These are phyloP conservation scores for Passerina amoena DNA, from an alignment of 2,113 vertebrate species.

Conservation along the genomic window DNA sequence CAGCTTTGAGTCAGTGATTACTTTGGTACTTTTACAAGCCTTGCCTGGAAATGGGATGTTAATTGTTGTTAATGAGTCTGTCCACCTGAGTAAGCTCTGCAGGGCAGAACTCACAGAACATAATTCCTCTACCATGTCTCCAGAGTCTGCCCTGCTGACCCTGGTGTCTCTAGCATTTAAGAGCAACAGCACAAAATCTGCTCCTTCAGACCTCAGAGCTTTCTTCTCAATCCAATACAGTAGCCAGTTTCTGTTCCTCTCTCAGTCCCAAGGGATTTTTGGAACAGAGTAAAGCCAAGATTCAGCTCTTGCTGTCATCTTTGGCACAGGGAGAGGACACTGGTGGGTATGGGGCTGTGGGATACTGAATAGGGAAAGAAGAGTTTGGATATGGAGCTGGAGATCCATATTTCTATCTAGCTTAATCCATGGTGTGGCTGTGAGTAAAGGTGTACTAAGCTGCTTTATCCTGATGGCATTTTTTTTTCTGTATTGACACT, in stretches of 20 bases:
- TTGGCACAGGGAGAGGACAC: background rate
- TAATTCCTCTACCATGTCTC: background rate
- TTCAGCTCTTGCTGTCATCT: background rate
- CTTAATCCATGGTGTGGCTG: background rate
- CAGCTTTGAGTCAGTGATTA: slow-evolving; percentile 16
- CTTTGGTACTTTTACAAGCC: background rate
- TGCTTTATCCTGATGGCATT: background rate
- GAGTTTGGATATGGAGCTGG: background rate
- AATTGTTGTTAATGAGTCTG: slow-evolving; percentile 40
- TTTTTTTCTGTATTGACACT: background rate
- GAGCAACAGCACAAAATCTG: background rate
- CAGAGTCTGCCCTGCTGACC: background rate
- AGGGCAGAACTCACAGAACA: background rate
- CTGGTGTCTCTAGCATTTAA: background rate
- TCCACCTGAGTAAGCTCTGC: slow-evolving; percentile 29
- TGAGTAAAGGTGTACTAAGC: background rate
- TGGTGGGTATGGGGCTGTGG: background rate
- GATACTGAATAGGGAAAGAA: background rate
- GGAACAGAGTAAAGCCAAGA: background rate
- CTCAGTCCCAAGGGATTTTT: background rate
- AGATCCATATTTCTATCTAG: background rate
- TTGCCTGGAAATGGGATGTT: slow-evolving; percentile 51
- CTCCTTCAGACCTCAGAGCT: background rate
- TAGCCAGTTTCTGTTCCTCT: background rate
- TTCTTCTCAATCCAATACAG: background rate